Percentiles rank a stretch among this genome's conserved stretches.
Conservation (phyloP, 2,888 invertebrate species). For the Drosophila formosana region DNA sequence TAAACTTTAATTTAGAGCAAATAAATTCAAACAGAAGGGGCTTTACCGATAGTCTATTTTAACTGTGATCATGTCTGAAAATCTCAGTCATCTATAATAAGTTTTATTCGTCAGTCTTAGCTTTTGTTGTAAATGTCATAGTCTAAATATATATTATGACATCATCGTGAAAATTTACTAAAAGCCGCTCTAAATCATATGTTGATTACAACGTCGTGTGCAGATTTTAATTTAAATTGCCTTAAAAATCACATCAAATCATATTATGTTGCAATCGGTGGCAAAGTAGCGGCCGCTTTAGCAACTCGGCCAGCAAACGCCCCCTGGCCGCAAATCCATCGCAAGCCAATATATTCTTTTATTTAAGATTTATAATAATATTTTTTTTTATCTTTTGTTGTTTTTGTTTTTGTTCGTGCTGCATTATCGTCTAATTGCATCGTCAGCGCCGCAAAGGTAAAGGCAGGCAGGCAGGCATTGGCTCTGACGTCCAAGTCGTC, state of each 20-base stretch:
- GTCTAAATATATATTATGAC: neutral
- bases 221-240: conserved; percentile 58
- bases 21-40: too few species aligned
- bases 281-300: neutral
- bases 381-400: conserved; percentile 26
- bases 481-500: conserved; percentile 7
- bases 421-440: conserved; percentile 78
- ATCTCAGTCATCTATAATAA: neutral
- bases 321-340: conserved; percentile 57
- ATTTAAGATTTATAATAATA: conserved; percentile 16
- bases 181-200: neutral
- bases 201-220: conserved; percentile 21
- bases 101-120: neutral
- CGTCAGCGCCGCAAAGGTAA: conserved; percentile 46
- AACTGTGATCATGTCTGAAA: too few species aligned
- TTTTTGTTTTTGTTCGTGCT: conserved; percentile 25
- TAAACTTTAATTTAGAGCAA: too few species aligned
- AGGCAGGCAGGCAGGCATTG: neutral
- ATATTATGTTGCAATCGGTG: conserved; percentile 61
- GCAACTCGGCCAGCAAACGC: conserved; percentile 49
- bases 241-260: conserved; percentile 45
- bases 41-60: too few species aligned
- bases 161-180: neutral
- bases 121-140: neutral
- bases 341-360: conserved; percentile 29